Evolutionary conservation across 2,797 vertebrate genomes (phyloP).

Genomic region (Oreochromis grahami): DNA sequence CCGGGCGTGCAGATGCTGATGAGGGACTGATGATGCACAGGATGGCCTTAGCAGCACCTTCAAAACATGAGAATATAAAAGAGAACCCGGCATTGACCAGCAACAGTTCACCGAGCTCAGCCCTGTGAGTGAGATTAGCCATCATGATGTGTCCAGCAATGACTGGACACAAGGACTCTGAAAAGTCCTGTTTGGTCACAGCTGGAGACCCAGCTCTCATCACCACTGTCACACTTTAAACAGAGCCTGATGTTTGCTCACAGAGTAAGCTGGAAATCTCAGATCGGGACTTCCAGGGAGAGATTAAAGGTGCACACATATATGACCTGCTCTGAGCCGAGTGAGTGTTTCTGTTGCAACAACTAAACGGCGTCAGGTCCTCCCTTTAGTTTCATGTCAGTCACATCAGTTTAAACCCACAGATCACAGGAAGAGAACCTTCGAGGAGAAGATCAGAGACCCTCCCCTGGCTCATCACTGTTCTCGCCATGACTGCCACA

Average conservation of each 20-base stretch:
- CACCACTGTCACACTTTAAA: background rate
- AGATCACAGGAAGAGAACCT: background rate
- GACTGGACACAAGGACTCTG: background rate
- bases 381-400: background rate
- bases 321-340: fast-evolving
- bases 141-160: background rate
- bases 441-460: background rate
- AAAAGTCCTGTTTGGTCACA: background rate
- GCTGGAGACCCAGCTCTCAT: background rate
- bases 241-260: background rate
- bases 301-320: background rate
- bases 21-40: background rate
- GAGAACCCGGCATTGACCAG: background rate
- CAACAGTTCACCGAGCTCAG: background rate
- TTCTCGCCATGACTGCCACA: background rate
- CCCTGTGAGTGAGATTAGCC: background rate
- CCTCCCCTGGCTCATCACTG: background rate
- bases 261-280: background rate
- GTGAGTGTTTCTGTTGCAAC: background rate
- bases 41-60: background rate
- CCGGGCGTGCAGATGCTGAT: background rate
- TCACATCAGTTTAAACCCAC: too few species aligned
- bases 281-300: fast-evolving
- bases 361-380: background rate
- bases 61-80: background rate